These are phyloP conservation scores for Chinchilla lanigera DNA, from an alignment of 2,113 vertebrate genomes.

Conservation along the genomic window DNA sequence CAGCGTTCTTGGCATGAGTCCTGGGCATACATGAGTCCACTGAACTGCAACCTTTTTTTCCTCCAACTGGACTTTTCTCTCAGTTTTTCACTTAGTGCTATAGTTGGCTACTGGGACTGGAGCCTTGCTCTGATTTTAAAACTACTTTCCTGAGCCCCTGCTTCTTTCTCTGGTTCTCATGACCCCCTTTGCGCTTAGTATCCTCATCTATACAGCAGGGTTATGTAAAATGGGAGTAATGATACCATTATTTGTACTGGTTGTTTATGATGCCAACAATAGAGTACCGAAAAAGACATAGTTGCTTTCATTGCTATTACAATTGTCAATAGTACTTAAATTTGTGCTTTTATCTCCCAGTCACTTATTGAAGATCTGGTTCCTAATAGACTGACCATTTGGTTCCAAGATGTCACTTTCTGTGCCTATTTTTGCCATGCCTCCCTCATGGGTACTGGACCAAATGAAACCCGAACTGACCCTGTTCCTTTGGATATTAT, in stretches of 20 bases:
- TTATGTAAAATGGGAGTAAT: conserved; percentile 4
- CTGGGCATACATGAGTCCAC: neutral
- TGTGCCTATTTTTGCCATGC: neutral
- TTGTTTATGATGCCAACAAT: conserved; percentile 23
- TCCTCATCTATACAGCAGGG: neutral
- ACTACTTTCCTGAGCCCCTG: neutral
- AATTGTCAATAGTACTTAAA: conserved; percentile 12
- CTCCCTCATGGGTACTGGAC: neutral
- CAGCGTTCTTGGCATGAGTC: neutral
- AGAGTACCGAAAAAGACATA: neutral
- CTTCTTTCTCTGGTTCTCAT: conserved; percentile 7
- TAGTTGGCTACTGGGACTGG: neutral
- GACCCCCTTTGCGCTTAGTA: neutral
- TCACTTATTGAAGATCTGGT: neutral
- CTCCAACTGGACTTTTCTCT: neutral
- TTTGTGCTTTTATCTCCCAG: neutral
- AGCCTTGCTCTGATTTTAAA: neutral
- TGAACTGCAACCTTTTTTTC: neutral
- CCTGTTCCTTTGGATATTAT: neutral
- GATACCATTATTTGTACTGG: neutral
- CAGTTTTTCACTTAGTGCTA: conserved; percentile 37
- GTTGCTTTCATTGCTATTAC: neutral
- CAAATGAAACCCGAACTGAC: neutral
- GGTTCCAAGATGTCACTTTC: neutral
- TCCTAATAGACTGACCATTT: conserved; percentile 5